Evolutionary conservation across 64 coral and sea anemone species (phyloP).

Genomic region (Actinia equina): DNA sequence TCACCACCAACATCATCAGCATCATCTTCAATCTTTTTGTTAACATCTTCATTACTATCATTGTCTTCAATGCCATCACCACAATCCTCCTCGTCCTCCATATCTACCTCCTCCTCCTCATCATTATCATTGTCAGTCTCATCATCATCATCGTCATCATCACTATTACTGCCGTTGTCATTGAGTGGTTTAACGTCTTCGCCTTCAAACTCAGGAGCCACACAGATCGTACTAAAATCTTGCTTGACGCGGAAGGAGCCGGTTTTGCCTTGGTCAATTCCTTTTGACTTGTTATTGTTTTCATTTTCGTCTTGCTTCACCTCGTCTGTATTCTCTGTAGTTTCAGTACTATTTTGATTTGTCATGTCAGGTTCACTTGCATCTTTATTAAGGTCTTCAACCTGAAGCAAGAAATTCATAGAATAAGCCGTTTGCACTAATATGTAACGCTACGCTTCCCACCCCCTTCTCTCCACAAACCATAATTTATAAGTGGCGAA

Average conservation of each 20-base stretch:
- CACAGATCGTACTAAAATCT: constrained; percentile 71
- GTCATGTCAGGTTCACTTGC: neutral
- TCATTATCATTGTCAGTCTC: neutral
- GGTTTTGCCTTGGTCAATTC: neutral
- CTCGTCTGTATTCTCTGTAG: neutral
- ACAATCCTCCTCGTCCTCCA: constrained; percentile 1
- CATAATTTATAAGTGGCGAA: too few species aligned
- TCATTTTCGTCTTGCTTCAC: neutral
- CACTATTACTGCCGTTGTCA: neutral
- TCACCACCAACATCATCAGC: too few species aligned
- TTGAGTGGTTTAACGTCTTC: constrained; percentile 78
- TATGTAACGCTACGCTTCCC: too few species aligned
- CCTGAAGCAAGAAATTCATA: neutral
- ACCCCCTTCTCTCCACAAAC: too few species aligned
- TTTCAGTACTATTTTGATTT: neutral
- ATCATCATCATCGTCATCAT: neutral
- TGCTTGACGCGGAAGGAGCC: constrained; percentile 61
- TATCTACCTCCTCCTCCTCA: neutral
- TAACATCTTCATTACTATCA: neutral
- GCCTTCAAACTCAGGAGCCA: constrained; percentile 75
- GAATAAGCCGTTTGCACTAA: too few species aligned
- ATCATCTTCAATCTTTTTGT: constrained; percentile 1
- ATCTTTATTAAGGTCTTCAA: neutral
- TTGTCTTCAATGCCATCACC: constrained; percentile 11
- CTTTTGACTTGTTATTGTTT: neutral